Evolutionary conservation across 2,888 invertebrate genomes (phyloP), one percentile per base, ranked within the genome.

Genomic region (Eledona agricola): DNA sequence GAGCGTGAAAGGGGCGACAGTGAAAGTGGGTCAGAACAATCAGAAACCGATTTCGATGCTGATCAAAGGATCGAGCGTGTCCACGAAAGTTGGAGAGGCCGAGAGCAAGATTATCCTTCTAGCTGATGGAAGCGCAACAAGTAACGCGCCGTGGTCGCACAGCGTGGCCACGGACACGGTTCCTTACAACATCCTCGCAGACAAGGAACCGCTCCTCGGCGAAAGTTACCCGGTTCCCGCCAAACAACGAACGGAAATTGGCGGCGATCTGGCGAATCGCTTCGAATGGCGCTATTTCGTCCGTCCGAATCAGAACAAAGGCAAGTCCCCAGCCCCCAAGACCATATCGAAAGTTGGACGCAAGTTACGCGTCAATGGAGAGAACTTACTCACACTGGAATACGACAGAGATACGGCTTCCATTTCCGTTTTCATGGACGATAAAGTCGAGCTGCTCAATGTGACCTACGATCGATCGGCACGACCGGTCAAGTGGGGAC

Each of bases 261-360:
- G 92, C 12, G 92, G 93, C 0, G 94, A 95, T 70, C 75, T 94
- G 43, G 93, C 93, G 0, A 96, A 96, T 69, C 83, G 95, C 58
- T 93, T 96, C 67, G 96, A 97, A 77, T 97, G 96, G 96, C 83
- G 95, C 23, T 96, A 94, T 77, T 94, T 94, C 79, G 81, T 94
- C 51, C 80, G 93, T 34, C 85, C 91, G 56, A 81, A 88, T 19
- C 83, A 86, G 59, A 83, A 83, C 63, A 86, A 81, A 80, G 81
- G 78, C 71, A 82, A 83, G 69, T 74, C 75, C 37, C 69, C 72
- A 1, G 67, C 70, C 66, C 83, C 77, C 57, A 90, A 88, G 72
- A 81, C 84, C 0, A 86, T 92, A 0, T 87, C 90, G 0, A 92
- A 92, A 76, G 89, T 93, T 7, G 93, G 93, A 3, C 84, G 90